phyloP scores from a whole-genome alignment of 2,797 vertebrate genomes.

The Sciaenops ocellatus region DNA sequence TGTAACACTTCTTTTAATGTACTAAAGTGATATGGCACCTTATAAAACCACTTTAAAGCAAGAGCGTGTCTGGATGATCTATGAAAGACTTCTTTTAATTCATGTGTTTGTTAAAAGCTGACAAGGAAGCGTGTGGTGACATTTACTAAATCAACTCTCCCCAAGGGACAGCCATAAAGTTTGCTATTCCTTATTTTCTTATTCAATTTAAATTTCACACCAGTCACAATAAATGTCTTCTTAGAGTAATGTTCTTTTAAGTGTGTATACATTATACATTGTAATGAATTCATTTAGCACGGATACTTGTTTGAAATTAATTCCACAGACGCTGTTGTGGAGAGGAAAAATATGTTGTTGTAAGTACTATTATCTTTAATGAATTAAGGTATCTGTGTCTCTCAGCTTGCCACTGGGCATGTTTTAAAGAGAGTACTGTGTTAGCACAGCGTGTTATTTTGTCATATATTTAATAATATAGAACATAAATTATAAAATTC shows the following conservation, averaged over 20 bases:
- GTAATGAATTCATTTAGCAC: slow-evolving; percentile 69
- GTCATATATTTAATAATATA: slow-evolving; percentile 2
- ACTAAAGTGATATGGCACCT: slow-evolving; percentile 58
- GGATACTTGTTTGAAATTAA: slow-evolving; percentile 70
- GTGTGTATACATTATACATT: slow-evolving; percentile 72
- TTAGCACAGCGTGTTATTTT: slow-evolving; percentile 14
- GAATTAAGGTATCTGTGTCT: slow-evolving; percentile 33
- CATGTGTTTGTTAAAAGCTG: slow-evolving; percentile 70
- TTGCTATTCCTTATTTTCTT: slow-evolving; percentile 59
- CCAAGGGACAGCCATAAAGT: slow-evolving; percentile 65
- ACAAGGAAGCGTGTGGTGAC: slow-evolving; percentile 63
- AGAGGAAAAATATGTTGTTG: slow-evolving; percentile 37
- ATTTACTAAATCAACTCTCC: slow-evolving; percentile 69
- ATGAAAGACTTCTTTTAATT: slow-evolving; percentile 65
- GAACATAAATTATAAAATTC: not conserved
- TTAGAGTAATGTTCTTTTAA: slow-evolving; percentile 75
- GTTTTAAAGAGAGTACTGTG: slow-evolving; percentile 12
- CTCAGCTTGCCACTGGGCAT: slow-evolving; percentile 28
- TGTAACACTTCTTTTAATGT: slow-evolving; percentile 62
- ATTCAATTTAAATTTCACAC: slow-evolving; percentile 76
- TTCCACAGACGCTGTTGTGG: slow-evolving; percentile 44
- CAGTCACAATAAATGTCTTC: slow-evolving; percentile 71
- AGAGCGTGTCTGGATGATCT: slow-evolving; percentile 58
- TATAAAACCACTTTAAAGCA: slow-evolving; percentile 63
- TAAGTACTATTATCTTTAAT: slow-evolving; percentile 50